Evolutionary conservation across 2,113 vertebrate species (phyloP), one percentile per base, ranked within the genome.

Genomic region (Camelus dromedarius): DNA sequence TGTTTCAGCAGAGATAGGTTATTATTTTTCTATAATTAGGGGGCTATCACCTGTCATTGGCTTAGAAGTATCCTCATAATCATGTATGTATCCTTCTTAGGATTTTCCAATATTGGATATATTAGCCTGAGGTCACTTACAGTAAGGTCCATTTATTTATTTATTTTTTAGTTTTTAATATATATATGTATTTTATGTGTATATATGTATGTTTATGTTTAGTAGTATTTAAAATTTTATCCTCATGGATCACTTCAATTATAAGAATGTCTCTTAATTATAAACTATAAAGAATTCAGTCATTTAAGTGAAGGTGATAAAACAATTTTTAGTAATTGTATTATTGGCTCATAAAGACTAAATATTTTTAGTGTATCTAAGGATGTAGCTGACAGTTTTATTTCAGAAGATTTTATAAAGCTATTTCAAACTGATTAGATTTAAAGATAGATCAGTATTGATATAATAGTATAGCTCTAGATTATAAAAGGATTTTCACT

Each of bases 321-420:
- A 83, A 83, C 19, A 35, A 22, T 72, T 72, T 48, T 79, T 86
- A 30, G 19, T 95, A 95, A 86, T 85, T 83, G 3, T 75, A 9
- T 88, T 88, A 91, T 77, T 84, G 70, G 22, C 32, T 69, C n/a
- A 54, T 91, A 85, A 92, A 93, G n/a, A 48, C 0, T 94, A 93
- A 85, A 89, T 73, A 11, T 97, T 97, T 93, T 95, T 77, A 86
- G 76, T 90, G 54, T 85, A 46, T 35, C 15, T 85, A 84, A 60
- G 4, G 11, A 89, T 89, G 0, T 66, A 93, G 15, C 28, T 96
- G 12, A 80, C n/a, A 86, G 50, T 70, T 96, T 96, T 91, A 89
- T 91, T 89, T 97, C 42, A 85, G 83, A 70, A 81, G 15, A 87
- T 83, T 96, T 96, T 67, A 82, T 89, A 85, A 96, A 96, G 38